phyloP scores from a whole-genome alignment of 2,113 vertebrate species.

The Aegotheles bennettii region DNA sequence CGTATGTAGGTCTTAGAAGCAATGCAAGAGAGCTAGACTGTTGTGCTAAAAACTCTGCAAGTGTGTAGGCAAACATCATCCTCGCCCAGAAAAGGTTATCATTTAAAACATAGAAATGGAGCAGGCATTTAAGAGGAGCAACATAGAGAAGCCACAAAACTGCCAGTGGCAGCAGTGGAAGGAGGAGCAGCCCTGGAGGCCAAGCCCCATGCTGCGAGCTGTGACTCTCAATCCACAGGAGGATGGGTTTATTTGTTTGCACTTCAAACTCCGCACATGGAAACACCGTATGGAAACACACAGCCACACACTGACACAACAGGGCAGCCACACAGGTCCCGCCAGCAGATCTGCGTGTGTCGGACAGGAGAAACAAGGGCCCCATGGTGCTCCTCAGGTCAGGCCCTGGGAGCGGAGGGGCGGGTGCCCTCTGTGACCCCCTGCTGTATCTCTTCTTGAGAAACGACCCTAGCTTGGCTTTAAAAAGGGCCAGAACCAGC shows the following conservation, averaged over 20 bases:
- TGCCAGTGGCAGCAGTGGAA: neutral
- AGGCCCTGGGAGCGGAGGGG: neutral
- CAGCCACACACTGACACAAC: rapidly evolving
- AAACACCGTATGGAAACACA: rapidly evolving
- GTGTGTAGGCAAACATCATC: neutral
- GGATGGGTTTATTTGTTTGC: neutral
- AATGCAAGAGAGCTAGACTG: neutral
- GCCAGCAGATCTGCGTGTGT: neutral
- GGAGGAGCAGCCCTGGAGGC: neutral
- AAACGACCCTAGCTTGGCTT: neutral
- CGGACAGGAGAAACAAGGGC: neutral
- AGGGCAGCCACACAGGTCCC: rapidly evolving
- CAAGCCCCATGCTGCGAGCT: neutral
- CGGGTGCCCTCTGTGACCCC: slow-evolving; percentile 37
- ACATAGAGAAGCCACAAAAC: neutral
- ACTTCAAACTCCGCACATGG: rapidly evolving
- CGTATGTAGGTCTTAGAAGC: neutral
- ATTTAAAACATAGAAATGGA: neutral
- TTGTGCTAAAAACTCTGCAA: neutral
- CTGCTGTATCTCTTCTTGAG: slow-evolving; percentile 25
- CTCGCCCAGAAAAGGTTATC: neutral
- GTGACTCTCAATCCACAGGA: neutral
- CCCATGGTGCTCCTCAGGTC: neutral
- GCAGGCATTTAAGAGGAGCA: neutral
- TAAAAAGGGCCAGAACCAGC: slow-evolving; percentile 41